Evolutionary conservation across 2,888 invertebrate genomes (phyloP), one percentile per base, ranked within the genome.

Genomic region (Zeuzera pyrina): DNA sequence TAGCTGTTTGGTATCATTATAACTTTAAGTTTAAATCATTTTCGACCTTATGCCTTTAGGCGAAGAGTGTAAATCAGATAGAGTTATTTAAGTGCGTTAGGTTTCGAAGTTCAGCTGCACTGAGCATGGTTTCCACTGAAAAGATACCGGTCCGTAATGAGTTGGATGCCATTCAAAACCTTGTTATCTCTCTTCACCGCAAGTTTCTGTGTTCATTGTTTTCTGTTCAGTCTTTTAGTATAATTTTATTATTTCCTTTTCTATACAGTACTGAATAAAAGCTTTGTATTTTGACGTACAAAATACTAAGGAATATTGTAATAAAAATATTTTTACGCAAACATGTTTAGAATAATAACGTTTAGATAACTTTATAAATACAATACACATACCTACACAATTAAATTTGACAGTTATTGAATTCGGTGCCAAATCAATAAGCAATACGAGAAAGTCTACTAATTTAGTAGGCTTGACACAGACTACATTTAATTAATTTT

Each of bases 121-220:
- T 54, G 52, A 49, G 39, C 47, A 43, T 53, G 53, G 60, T 54
- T 74, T 70, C 67, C 66, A 60, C 53, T 62, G 69, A 68, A 69
- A 72, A 72, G 74, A 71, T 73, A 76, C 70, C 68, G 72, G 63
- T 57, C 50, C 59, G 66, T 77, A 78, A 77, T 77, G 76, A 76
- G 76, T 70, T 66, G 76, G 74, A 74, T 69, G 68, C 67, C 64
- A 70, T 76, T 77, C 71, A 72, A 69, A 74, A 71, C 69, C 59
- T 76, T 69, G 64, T 77, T 77, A 76, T 74, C 70, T 67, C 54
- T 57, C 63, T 65, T 54, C 57, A 47, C 55, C 50, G 8, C 25
- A 12, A n/a, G n/a, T n/a, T n/a, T 25, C 25, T 25, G 11, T 25
- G 12, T 25, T 25, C 12, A 13, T 29, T 19, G 29, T 14, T 25